These are phyloP conservation scores for Bombus waltoni DNA, from an alignment of 1,140 invertebrate genomes.

Conservation along the genomic window DNA sequence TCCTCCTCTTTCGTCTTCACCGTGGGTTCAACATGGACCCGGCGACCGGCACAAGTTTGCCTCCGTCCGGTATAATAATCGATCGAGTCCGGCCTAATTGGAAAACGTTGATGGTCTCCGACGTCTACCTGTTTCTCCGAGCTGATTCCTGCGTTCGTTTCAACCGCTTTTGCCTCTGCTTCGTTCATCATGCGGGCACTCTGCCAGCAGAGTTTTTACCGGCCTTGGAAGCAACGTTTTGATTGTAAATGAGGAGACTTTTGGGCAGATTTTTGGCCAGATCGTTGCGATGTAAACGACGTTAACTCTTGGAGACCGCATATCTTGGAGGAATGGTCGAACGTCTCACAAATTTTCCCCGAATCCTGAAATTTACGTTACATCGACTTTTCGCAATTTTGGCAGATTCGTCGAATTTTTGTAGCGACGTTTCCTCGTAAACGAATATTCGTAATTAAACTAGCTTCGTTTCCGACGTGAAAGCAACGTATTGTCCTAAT, in stretches of 20 bases:
- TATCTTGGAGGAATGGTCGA: not conserved
- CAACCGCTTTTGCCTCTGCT: not conserved
- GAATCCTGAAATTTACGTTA: not conserved
- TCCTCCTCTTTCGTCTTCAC: not conserved
- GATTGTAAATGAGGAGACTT: not conserved
- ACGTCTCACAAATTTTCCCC: too few relatives aligned
- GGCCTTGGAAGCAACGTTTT: too few relatives aligned
- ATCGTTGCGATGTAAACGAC: not conserved
- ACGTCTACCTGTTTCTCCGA: slow-evolving; percentile 32
- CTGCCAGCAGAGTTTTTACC: slow-evolving; percentile 7
- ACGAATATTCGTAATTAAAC: too few relatives aligned
- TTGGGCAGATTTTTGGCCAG: not conserved
- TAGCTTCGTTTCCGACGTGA: not conserved
- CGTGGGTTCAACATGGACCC: not conserved
- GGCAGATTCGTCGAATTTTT: not conserved
- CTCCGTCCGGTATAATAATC: slow-evolving; percentile 55
- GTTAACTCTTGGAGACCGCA: not conserved
- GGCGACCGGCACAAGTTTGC: slow-evolving; percentile 7
- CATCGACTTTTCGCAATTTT: accelerated
- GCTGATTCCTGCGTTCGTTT: not conserved
- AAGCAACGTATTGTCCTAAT: not conserved
- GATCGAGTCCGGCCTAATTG: slow-evolving; percentile 66
- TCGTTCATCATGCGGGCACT: slow-evolving; percentile 13
- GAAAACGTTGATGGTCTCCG: slow-evolving; percentile 56
- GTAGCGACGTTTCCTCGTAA: too few relatives aligned